A percentile compares a stretch with the other conserved stretches of the same genome.
Conservation (phyloP, 2,797 vertebrate species). For the Hylomyscus alleni region DNA sequence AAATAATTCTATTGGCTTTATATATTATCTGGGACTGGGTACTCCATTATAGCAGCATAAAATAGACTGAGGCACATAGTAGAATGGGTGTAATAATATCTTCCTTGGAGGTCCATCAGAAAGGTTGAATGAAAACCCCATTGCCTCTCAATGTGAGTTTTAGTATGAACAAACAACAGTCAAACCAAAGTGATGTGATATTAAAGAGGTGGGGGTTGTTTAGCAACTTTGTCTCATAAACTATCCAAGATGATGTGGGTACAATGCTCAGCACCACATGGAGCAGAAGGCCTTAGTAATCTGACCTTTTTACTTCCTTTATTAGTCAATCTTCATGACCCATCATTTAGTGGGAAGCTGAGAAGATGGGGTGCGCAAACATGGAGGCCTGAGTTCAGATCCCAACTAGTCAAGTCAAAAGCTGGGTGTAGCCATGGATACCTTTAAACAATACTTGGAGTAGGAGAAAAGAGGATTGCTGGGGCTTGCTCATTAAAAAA, state of each 20-base stretch:
- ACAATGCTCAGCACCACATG: accelerated
- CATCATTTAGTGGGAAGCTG: background rate
- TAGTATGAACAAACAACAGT: background rate
- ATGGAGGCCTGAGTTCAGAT: background rate
- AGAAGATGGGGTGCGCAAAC: background rate
- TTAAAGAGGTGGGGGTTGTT: background rate
- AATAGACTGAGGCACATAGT: background rate
- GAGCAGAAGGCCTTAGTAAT: accelerated
- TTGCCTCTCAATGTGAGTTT: background rate
- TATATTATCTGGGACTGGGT: background rate
- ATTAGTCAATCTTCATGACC: background rate
- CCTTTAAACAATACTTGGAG: background rate
- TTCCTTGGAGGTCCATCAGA: background rate
- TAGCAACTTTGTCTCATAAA: background rate
- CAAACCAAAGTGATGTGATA: background rate
- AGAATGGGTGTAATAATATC: background rate
- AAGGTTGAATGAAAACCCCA: background rate
- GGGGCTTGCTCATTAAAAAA: background rate
- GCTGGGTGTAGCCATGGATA: background rate
- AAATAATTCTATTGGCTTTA: background rate
- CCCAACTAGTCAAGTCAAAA: background rate
- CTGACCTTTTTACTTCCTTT: background rate
- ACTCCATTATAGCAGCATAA: background rate
- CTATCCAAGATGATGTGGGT: accelerated
- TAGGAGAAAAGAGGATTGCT: no score